These are phyloP conservation scores for Parnassius glacialis DNA, from an alignment of 2,888 invertebrate genomes.

Conservation along the genomic window DNA sequence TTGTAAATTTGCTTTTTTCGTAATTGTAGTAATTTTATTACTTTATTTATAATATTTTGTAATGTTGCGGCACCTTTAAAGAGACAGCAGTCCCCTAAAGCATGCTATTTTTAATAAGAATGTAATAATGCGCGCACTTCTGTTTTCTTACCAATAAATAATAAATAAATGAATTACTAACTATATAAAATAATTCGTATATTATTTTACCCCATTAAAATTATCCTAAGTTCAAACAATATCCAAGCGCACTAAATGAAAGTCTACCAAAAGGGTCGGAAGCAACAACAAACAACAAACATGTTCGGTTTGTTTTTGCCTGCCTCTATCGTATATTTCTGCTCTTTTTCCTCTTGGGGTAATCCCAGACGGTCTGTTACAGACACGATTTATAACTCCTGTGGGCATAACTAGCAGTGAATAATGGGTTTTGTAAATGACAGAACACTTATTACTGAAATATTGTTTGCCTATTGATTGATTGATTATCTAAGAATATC, in stretches of 20 bases:
- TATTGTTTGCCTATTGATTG: neutral
- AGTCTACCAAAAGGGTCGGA: slow-evolving; percentile 17
- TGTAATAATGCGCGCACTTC: neutral
- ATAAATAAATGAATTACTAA: neutral
- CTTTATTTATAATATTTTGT: too few relatives aligned
- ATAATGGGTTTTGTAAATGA: slow-evolving; percentile 14
- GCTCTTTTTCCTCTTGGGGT: slow-evolving; percentile 19
- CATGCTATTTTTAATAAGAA: too few relatives aligned
- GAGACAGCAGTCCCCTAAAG: too few relatives aligned
- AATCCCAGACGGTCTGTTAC: slow-evolving; percentile 18
- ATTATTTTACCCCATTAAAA: neutral
- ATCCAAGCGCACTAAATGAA: slow-evolving; percentile 11
- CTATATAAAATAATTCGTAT: neutral
- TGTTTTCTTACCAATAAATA: neutral
- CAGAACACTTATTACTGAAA: neutral
- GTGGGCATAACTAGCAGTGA: slow-evolving; percentile 19
- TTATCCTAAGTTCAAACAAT: slow-evolving; percentile 7
- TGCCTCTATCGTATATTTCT: slow-evolving; percentile 16
- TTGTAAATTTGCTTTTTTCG: too few relatives aligned
- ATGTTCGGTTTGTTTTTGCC: slow-evolving; percentile 22
- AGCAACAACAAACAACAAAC: slow-evolving; percentile 9
- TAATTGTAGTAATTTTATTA: too few relatives aligned
- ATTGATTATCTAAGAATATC: too few relatives aligned
- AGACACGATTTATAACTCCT: slow-evolving; percentile 20
- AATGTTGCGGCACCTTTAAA: too few relatives aligned